phyloP scores from a whole-genome alignment of 2,113 vertebrate species.

The Elanus axillaris region DNA sequence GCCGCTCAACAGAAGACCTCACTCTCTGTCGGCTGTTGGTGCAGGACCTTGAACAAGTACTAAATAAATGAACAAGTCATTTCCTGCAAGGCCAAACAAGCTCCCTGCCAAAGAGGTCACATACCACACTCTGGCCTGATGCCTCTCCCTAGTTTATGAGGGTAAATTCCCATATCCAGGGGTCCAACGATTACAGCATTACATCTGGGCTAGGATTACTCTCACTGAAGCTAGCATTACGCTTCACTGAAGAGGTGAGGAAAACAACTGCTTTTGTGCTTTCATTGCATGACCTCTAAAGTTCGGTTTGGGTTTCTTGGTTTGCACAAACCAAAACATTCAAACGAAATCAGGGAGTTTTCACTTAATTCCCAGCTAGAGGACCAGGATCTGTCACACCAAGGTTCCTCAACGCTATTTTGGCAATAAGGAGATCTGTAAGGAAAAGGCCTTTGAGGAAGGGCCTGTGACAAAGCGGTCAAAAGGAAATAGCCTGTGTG shows the following conservation, averaged over 20 bases:
- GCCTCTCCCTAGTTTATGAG: constrained; percentile 53
- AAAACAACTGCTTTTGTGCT: constrained; percentile 38
- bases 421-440: background rate
- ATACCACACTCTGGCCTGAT: constrained; percentile 44
- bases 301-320: constrained; percentile 19
- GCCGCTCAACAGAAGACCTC: background rate
- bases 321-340: background rate
- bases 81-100: constrained; percentile 58
- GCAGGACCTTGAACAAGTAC: constrained; percentile 30
- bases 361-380: background rate
- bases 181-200: constrained; percentile 5
- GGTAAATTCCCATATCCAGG: constrained; percentile 62
- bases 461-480: background rate
- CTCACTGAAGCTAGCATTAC: background rate
- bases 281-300: constrained; percentile 28
- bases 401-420: background rate
- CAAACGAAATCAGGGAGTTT: background rate
- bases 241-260: constrained; percentile 10
- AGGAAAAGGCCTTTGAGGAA: constrained; percentile 28
- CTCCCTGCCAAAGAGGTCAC: constrained; percentile 61
- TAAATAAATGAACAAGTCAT: constrained; percentile 37
- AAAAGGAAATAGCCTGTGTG: background rate
- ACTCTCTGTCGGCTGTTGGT: background rate
- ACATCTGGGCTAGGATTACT: constrained; percentile 39
- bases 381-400: background rate